Conservation (phyloP, 1,140 invertebrate genomes). For the Philaenus spumarius region DNA sequence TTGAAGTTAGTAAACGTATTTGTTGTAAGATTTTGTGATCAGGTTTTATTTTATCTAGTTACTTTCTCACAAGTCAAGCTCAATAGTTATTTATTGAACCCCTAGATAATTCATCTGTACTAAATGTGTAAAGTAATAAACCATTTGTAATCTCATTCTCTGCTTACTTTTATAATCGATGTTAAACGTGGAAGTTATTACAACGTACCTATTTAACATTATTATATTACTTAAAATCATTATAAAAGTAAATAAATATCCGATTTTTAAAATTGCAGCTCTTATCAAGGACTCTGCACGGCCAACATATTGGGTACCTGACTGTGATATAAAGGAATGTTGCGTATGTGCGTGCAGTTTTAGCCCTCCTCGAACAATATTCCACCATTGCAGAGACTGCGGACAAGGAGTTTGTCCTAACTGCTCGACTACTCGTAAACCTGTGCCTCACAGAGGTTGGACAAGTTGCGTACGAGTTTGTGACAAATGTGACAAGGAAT, state of each 20-base stretch:
- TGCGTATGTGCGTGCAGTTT: conserved; percentile 55
- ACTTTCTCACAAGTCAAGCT: too few relatives aligned
- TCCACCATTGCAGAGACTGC: conserved; percentile 74
- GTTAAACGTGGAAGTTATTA: too few relatives aligned
- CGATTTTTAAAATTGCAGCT: conserved; percentile 48
- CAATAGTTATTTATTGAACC: too few relatives aligned
- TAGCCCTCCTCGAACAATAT: conserved; percentile 34
- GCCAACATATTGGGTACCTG: conserved; percentile 74
- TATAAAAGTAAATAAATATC: too few relatives aligned
- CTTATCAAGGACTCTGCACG: conserved; percentile 71
- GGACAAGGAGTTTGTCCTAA: conserved; percentile 60
- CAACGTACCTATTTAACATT: not conserved
- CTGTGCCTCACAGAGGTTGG: conserved; percentile 63
- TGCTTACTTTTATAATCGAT: too few relatives aligned
- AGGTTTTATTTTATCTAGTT: too few relatives aligned
- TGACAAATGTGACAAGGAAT: conserved; percentile 44
- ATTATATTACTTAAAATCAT: too few relatives aligned
- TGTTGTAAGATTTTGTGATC: too few relatives aligned
- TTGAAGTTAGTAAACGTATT: too few relatives aligned
- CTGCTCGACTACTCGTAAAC: conserved; percentile 53
- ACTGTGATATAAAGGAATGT: conserved; percentile 59
- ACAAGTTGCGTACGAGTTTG: conserved; percentile 61
- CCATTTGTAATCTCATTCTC: too few relatives aligned
- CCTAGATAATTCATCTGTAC: too few relatives aligned
- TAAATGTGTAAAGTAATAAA: too few relatives aligned